phyloP scores from a whole-genome alignment of 1,140 invertebrate species.

The Callitettix versicolor region DNA sequence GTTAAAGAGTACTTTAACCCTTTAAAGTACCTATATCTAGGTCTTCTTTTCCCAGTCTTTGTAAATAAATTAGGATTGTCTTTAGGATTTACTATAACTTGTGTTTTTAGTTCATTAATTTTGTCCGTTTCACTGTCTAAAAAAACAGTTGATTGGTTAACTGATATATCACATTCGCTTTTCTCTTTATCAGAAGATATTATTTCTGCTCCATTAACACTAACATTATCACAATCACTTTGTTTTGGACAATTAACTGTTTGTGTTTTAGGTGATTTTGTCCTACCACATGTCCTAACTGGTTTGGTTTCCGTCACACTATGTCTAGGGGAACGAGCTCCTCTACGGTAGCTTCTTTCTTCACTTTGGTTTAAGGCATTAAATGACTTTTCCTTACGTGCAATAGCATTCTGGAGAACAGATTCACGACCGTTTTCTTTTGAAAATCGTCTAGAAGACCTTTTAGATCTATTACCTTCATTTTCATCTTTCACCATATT shows the following conservation, averaged over 20 bases:
- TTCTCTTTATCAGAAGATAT: no score
- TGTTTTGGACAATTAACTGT: no score
- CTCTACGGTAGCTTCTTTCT: slow-evolving; percentile 14
- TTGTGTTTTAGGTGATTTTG: slow-evolving; percentile 10
- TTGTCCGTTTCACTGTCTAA: no score
- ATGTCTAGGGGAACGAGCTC: slow-evolving; percentile 3
- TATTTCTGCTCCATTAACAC: no score
- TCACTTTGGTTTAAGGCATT: slow-evolving; percentile 20
- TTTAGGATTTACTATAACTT: no score
- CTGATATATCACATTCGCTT: no score
- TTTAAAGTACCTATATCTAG: slow-evolving; percentile 4
- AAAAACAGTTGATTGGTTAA: no score
- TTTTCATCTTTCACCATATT: slow-evolving; percentile 8
- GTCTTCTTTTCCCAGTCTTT: slow-evolving; percentile 9
- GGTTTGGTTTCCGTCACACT: not conserved
- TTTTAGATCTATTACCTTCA: slow-evolving; percentile 19
- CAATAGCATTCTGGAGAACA: slow-evolving; percentile 31
- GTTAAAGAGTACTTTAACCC: slow-evolving; percentile 9
- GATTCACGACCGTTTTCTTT: slow-evolving; percentile 27
- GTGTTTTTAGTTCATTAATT: no score
- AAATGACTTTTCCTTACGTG: slow-evolving; percentile 32
- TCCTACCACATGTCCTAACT: slow-evolving; percentile 1
- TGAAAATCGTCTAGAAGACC: slow-evolving; percentile 28
- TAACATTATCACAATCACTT: no score
- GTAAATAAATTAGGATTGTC: slow-evolving; percentile 1